Evolutionary conservation across 2,113 vertebrate genomes (phyloP), one percentile per base, ranked within the genome.

Genomic region (Syngnathus typhle): DNA sequence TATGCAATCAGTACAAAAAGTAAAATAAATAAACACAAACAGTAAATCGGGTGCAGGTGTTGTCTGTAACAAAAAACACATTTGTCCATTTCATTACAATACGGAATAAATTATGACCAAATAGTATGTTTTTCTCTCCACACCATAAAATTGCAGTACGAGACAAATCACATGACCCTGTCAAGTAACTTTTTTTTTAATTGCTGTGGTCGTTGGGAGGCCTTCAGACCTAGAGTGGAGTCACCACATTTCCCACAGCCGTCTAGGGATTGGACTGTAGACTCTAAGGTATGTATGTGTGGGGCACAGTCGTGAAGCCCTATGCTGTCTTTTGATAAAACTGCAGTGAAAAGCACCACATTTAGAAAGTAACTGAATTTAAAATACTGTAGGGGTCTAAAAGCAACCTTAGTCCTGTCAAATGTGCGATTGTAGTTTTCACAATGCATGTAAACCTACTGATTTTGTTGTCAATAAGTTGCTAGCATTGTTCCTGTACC

Each of bases 211-310:
- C 67, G 64, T 73, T 85, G 87, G 88, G 84, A 74, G 51, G 70
- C 78, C 66, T 87, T 88, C 90, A 91, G 86, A 89, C 82, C 89
- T 82, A 85, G 77, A 86, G 87, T 79, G 89, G 89, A 83, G 76
- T 81, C 84, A 85, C 90, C 89, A 74, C 90, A 83, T 66, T 78
- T 84, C 86, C 88, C 81, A 81, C 85, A 82, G 78, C 85, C 77
- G 84, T 88, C 84, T 89, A 81, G 87, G 85, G 89, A 90, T 87
- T 71, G 83, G 83, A 81, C 83, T 84, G 88, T 65, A 67, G 88
- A 84, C 69, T 72, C 79, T 66, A 73, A 83, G 82, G 85, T 84
- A 89, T 88, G 85, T 84, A 89, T 88, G 87, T 87, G 85, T 82
- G 85, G 79, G 85, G 78, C 80, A 78, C 79, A 79, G 81, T 71